Evolutionary conservation across 2,888 invertebrate genomes (phyloP).

Genomic region (Anoplius nigerrimus): DNA sequence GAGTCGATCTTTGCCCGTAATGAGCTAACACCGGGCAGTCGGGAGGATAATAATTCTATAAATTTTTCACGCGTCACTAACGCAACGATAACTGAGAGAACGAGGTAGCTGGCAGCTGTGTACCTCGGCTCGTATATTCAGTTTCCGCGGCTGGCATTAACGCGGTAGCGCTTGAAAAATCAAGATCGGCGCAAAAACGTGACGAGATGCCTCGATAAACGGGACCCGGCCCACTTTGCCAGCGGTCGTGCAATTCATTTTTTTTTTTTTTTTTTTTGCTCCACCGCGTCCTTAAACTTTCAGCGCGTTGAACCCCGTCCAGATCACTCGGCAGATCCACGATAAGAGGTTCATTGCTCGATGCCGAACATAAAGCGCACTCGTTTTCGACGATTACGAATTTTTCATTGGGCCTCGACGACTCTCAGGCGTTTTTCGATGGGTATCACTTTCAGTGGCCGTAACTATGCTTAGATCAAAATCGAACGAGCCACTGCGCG

Average conservation of each 20-base stretch:
- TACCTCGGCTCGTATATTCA: neutral
- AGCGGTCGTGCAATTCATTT: slow-evolving; percentile 15
- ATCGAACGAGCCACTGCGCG: slow-evolving; percentile 9
- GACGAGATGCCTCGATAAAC: slow-evolving; percentile 40
- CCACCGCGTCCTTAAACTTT: slow-evolving; percentile 10
- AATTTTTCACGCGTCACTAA: slow-evolving; percentile 1
- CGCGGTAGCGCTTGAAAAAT: slow-evolving; percentile 40
- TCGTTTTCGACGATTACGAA: slow-evolving; percentile 15
- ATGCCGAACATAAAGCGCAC: slow-evolving; percentile 16
- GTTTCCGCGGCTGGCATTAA: slow-evolving; percentile 13
- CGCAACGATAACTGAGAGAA: slow-evolving; percentile 10
- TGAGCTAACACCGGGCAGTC: neutral
- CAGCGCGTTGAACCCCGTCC: slow-evolving; percentile 13
- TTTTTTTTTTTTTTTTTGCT: too few relatives aligned
- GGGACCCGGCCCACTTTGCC: slow-evolving; percentile 23
- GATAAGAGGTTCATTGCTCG: slow-evolving; percentile 33
- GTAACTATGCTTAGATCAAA: slow-evolving; percentile 17
- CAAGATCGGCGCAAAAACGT: slow-evolving; percentile 42
- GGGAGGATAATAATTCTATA: neutral
- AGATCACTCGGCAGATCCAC: slow-evolving; percentile 37
- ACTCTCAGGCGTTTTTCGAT: slow-evolving; percentile 15
- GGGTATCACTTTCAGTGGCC: slow-evolving; percentile 14
- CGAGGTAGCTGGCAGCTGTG: slow-evolving; percentile 48
- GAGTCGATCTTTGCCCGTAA: too few relatives aligned
- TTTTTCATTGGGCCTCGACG: slow-evolving; percentile 19